Evolutionary conservation across 2,888 invertebrate genomes (phyloP).

Genomic region (Pollenia angustigena): DNA sequence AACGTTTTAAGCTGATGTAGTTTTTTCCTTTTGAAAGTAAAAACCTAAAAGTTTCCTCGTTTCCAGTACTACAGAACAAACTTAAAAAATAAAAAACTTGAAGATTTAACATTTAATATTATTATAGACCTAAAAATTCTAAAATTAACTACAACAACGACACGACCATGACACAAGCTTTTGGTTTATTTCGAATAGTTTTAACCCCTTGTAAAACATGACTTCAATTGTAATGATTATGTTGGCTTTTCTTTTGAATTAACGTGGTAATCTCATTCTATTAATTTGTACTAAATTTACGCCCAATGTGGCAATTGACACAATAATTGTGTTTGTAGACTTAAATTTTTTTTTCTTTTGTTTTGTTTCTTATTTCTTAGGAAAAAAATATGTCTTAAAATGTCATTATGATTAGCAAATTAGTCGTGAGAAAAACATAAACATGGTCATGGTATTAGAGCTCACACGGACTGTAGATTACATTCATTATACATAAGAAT

Average conservation of each 20-base stretch:
- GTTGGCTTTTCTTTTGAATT: not conserved
- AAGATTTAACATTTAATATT: no score
- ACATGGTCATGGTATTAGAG: constrained; percentile 55
- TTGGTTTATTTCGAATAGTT: not conserved
- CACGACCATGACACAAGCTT: not conserved
- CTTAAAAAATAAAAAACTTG: no score
- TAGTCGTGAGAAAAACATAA: constrained; percentile 69
- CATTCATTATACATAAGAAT: not conserved
- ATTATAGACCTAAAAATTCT: no score
- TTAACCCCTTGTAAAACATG: not conserved
- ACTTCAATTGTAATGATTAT: not conserved
- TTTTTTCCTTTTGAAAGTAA: no score
- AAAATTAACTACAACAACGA: no score
- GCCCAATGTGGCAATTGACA: constrained; percentile 38
- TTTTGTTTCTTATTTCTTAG: not conserved
- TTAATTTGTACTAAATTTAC: not conserved
- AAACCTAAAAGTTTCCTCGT: no score
- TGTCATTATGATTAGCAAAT: constrained; percentile 58
- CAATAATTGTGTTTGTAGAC: not conserved
- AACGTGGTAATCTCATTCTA: not conserved
- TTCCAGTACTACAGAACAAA: no score
- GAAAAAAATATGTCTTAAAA: constrained; percentile 23
- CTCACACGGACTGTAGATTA: constrained; percentile 13
- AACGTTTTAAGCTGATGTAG: no score
- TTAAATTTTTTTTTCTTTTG: constrained; percentile 17